Conservation (phyloP, 2,888 invertebrate genomes). For the Lycaena phlaeas region DNA sequence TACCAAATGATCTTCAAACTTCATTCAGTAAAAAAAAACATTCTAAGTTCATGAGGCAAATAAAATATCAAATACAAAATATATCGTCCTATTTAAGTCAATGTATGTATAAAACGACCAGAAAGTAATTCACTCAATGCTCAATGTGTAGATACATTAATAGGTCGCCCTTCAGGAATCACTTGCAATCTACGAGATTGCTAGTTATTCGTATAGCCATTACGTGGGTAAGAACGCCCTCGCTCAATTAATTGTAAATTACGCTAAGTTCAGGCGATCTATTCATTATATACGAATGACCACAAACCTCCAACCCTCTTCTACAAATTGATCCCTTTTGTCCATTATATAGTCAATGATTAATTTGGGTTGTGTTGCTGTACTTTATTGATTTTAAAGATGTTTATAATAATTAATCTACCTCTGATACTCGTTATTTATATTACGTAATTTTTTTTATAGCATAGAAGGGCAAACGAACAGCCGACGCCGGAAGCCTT, state of each 20-base stretch:
- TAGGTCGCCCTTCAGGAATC: conserved; percentile 6
- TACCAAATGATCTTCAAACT: no score
- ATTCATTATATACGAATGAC: conserved; percentile 11
- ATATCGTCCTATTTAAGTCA: no score
- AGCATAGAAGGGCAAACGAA: no score
- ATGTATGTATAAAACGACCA: no score
- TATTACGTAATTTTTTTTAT: no score
- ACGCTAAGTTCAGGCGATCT: conserved; percentile 10
- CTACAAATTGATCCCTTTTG: conserved; percentile 8
- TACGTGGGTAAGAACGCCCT: conserved; percentile 8
- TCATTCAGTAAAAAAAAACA: no score
- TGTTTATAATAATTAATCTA: no score
- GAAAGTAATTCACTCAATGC: not conserved
- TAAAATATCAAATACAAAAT: not conserved
- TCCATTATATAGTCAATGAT: not conserved
- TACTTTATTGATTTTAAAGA: no score
- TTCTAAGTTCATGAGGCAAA: no score
- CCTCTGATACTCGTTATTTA: no score
- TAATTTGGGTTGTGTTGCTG: not conserved
- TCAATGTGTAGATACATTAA: not conserved
- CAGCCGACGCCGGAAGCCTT: no score
- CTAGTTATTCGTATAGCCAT: conserved; percentile 8
- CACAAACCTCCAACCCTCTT: conserved; percentile 8
- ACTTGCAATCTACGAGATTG: conserved; percentile 2
- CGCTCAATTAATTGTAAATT: conserved; percentile 10